A percentile compares a stretch with the other conserved stretches of the same genome.
These are phyloP conservation scores for Parnassius glacialis DNA, from an alignment of 2,888 invertebrate genomes.

Conservation along the genomic window DNA sequence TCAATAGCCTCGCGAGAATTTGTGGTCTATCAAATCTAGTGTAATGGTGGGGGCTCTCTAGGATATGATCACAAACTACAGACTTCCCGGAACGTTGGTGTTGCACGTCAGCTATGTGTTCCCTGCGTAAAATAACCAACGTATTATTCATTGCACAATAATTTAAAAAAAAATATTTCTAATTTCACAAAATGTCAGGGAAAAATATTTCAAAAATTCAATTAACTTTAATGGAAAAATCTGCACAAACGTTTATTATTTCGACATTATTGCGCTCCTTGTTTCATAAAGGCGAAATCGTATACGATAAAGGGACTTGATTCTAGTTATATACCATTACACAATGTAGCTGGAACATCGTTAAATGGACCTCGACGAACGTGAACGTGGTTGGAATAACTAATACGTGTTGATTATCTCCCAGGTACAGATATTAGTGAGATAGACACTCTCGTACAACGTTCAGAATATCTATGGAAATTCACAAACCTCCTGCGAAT, in stretches of 20 bases:
- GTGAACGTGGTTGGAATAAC: constrained; percentile 49
- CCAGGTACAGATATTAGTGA: constrained; percentile 37
- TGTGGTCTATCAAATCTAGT: no score
- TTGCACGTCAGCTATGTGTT: no score
- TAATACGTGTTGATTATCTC: constrained; percentile 50
- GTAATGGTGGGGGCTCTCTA: no score
- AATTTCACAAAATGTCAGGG: no score
- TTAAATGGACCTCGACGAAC: constrained; percentile 31
- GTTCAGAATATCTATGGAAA: constrained; percentile 19
- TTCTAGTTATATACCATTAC: constrained; percentile 22
- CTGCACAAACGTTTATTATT: neutral
- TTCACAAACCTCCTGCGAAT: constrained; percentile 9
- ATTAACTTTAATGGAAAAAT: no score
- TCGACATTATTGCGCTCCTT: constrained; percentile 9
- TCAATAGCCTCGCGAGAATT: no score
- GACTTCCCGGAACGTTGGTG: no score
- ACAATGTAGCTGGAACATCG: constrained; percentile 24
- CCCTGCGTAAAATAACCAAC: no score
- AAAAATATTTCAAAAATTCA: no score
- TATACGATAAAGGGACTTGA: constrained; percentile 21
- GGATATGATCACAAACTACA: no score
- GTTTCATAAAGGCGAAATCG: constrained; percentile 23
- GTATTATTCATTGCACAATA: no score
- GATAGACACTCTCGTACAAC: constrained; percentile 21
- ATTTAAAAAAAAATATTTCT: no score